Evolutionary conservation across 2,113 vertebrate genomes (phyloP), one percentile per base, ranked within the genome.

Genomic region (Zosterops lateralis): DNA sequence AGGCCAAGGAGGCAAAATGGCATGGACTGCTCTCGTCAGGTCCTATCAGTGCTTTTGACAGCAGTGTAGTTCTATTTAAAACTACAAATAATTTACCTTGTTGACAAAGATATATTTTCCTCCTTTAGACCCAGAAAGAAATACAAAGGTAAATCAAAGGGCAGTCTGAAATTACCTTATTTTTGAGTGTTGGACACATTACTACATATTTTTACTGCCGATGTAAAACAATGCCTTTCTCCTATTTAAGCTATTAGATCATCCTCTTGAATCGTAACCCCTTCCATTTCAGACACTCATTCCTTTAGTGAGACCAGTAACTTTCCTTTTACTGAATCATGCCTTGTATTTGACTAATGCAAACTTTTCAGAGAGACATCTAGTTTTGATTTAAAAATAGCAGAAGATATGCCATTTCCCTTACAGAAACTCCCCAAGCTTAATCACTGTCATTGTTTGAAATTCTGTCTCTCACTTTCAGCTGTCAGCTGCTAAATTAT

Each of bases 321-420:
- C 45, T 48, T 78, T 57, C n/a, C 7, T 81, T 84, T 68, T 34
- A 62, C 47, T 84, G 40, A 91, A 80, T 80, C 62, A 53, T 79
- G 31, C 20, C 15, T 32, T 61, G 8, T 47, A 32, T 65, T 85
- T 87, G 58, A 62, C 58, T 80, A 80, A 85, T 58, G 62, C 5
- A 87, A 87, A 91, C 50, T 58, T 87, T 95, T 56, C 25, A 44
- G 32, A 61, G 38, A 87, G 64, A 56, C 25, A 87, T 65, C 31
- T 73, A 89, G 44, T 24, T 87, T 73, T 58, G 34, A 66, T 92
- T 76, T 90, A 17, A 94, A 92, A 91, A 89, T 89, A 95, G 42
- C 45, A 84, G 60, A 38, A 84, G 48, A 56, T 48, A 53, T 32
- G 15, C 61, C 53, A 45, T 25, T 81, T 90, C 34, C 17, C 44